Percentiles rank a stretch among this genome's conserved stretches.
phyloP scores from a whole-genome alignment of 2,888 invertebrate genomes.

The Amblyjoppa fuscipennis region DNA sequence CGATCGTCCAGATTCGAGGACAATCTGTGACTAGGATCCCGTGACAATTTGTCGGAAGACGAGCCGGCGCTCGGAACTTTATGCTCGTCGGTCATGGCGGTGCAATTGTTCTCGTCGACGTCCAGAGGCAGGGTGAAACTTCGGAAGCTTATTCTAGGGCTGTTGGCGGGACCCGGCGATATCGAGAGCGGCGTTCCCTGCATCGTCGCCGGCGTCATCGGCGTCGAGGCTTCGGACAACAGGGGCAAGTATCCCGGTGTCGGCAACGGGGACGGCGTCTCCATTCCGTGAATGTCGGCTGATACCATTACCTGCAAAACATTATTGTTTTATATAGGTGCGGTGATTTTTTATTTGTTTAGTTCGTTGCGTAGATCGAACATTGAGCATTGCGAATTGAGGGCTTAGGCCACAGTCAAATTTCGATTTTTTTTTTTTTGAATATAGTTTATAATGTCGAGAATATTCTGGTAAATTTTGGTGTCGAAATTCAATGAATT shows the following conservation, averaged over 20 bases:
- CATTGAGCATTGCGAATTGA: too few species aligned
- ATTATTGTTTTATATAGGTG: slow-evolving; percentile 12
- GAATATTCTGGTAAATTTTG: too few species aligned
- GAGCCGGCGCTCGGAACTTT: slow-evolving; percentile 72
- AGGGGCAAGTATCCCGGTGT: slow-evolving; percentile 83
- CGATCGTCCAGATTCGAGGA: slow-evolving; percentile 76
- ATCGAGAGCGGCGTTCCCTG: slow-evolving; percentile 80
- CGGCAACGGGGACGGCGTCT: slow-evolving; percentile 82
- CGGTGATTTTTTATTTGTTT: too few species aligned
- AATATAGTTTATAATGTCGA: too few species aligned
- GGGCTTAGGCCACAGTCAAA: too few species aligned
- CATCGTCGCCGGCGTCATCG: slow-evolving; percentile 81
- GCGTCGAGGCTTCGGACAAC: slow-evolving; percentile 83
- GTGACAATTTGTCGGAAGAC: slow-evolving; percentile 79
- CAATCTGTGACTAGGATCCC: slow-evolving; percentile 81
- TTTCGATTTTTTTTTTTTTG: too few species aligned
- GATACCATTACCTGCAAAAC: slow-evolving; percentile 83
- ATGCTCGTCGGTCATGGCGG: slow-evolving; percentile 72
- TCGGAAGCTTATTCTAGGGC: slow-evolving; percentile 84
- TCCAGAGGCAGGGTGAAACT: slow-evolving; percentile 83
- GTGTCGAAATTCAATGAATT: too few species aligned
- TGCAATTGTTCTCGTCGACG: slow-evolving; percentile 76
- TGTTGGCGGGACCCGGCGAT: slow-evolving; percentile 80
- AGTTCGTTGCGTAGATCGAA: too few species aligned
- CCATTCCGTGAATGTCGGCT: slow-evolving; percentile 84